Evolutionary conservation across 2,888 invertebrate genomes (phyloP), one percentile per base, ranked within the genome.

Genomic region (Cremastinae sp.): DNA sequence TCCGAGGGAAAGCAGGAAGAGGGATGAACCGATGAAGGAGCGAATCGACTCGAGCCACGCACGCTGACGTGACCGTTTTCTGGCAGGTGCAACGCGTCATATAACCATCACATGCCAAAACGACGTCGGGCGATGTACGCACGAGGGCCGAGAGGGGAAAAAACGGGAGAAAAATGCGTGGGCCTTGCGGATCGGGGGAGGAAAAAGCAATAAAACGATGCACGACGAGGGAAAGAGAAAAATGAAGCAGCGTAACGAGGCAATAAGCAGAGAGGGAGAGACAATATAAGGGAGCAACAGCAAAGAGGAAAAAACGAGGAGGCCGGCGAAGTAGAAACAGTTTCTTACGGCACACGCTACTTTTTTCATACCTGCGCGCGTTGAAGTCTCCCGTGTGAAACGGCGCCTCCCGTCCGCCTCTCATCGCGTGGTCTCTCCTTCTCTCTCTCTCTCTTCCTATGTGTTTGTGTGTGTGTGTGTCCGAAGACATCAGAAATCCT

Each of bases 41-140:
- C 45, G 71, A 75, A 77, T 65, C 49, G 74, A 74, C 72, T 69
- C n/a, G 34, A 54, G 74, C 70, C 77, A 77, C 70, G 77, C 74
- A 77, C 61, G 65, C 80, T 74, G 80, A 80, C 80, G 78, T 77
- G 79, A 79, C 79, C 78, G 66, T 78, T 80, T 79, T 73, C 70
- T 74, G 79, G 82, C 82, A 82, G 82, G 82, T 82, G 82, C 79
- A 79, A 74, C 81, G 73, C 78, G 82, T 81, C 82, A 81, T 80
- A 81, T 77, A 77, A 74, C 65, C 77, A 79, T 75, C 77, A 69
- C 73, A 72, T 69, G 72, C 68, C 65, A 65, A 72, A 69, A 61
- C 74, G 75, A 78, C 75, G 78, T 75, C 64, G 56, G 53, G 62
- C 68, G 53, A 59, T 65, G 62, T 74, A 61, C 64, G 71, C 61